Percentiles rank a stretch among this genome's conserved stretches.
phyloP scores from a whole-genome alignment of 2,797 vertebrate genomes.

The Syncerus caffer region DNA sequence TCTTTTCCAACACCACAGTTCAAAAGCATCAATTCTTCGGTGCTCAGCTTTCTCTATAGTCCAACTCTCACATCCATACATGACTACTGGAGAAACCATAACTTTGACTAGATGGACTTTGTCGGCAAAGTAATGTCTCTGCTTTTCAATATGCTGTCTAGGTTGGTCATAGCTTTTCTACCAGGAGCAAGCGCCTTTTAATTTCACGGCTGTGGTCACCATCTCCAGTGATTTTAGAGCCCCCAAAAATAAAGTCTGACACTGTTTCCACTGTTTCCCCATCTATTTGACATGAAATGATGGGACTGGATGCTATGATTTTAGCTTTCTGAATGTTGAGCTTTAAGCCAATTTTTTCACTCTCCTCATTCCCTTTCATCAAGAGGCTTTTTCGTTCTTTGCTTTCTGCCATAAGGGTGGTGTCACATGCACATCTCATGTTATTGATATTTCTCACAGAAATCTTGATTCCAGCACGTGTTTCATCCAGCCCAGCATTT shows the following conservation, averaged over 20 bases:
- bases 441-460: neutral
- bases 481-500: neutral
- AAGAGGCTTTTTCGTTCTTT: neutral
- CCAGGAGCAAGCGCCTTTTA: neutral
- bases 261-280: neutral
- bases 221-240: neutral
- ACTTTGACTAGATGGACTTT: neutral
- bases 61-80: neutral
- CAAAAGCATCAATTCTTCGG: neutral
- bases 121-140: neutral
- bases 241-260: neutral
- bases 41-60: neutral
- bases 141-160: neutral
- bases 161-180: neutral
- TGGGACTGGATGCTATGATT: neutral
- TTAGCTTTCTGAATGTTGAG: neutral
- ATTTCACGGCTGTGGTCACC: neutral
- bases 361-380: neutral
- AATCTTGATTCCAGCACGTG: neutral
- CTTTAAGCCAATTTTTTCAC: neutral
- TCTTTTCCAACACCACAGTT: neutral
- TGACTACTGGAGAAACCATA: neutral
- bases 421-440: neutral
- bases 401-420: neutral
- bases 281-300: neutral